Percentiles rank a stretch among this genome's conserved stretches.
Conservation (phyloP, 2,113 vertebrate species). For the Clarias gariepinus region DNA sequence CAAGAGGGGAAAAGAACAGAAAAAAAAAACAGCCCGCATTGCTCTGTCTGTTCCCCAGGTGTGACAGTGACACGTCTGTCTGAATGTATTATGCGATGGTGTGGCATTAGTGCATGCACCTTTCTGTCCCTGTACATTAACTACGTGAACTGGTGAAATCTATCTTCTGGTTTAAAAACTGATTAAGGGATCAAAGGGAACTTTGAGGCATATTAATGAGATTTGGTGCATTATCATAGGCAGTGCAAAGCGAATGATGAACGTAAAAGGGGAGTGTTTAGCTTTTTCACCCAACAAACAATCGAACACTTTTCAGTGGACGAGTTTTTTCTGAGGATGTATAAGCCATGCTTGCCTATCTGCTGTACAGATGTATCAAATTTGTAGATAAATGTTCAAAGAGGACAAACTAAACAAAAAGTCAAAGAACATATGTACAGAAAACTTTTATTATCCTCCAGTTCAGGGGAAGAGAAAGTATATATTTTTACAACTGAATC, state of each 20-base stretch:
- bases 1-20: not conserved
- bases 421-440: constrained; percentile 71
- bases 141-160: constrained; percentile 49
- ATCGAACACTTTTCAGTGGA: constrained; percentile 82
- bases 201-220: too few species aligned
- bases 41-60: constrained; percentile 65
- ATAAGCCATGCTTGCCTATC: constrained; percentile 95
- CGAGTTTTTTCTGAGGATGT: constrained; percentile 88
- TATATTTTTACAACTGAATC: constrained; percentile 86
- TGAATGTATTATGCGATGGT: constrained; percentile 84
- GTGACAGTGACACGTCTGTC: constrained; percentile 71
- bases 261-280: not conserved
- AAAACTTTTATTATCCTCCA: constrained; percentile 89
- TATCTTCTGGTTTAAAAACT: constrained; percentile 2
- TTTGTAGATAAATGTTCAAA: constrained; percentile 86
- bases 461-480: constrained; percentile 87
- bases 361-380: constrained; percentile 92
- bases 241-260: constrained; percentile 19
- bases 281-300: constrained; percentile 52
- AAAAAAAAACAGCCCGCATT: constrained; percentile 16
- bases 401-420: constrained; percentile 77
- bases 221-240: not conserved
- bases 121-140: constrained; percentile 77
- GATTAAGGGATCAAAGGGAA: constrained; percentile 1
- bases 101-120: constrained; percentile 84